Conservation (phyloP, 2,797 vertebrate species). For the Acrossocheilus fasciatus region DNA sequence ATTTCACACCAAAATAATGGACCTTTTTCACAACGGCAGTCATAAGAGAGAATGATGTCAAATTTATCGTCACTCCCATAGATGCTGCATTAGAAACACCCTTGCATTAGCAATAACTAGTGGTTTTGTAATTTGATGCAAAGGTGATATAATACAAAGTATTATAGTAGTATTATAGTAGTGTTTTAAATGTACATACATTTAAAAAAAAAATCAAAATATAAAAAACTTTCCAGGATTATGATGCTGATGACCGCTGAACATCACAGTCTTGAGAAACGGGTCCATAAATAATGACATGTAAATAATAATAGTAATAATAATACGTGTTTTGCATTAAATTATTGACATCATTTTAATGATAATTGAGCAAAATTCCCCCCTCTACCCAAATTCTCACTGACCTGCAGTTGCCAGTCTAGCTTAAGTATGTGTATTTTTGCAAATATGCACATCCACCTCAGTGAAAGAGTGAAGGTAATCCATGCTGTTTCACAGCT, state of each 20-base stretch:
- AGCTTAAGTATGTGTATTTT: neutral
- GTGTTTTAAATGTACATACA: neutral
- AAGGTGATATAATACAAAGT: neutral
- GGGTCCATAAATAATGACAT: neutral
- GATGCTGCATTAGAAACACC: neutral
- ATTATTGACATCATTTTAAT: neutral
- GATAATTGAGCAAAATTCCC: neutral
- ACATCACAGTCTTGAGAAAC: neutral
- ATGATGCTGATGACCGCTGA: neutral
- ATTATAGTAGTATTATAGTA: neutral
- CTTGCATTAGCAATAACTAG: neutral
- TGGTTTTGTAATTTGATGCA: neutral
- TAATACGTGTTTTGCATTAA: neutral
- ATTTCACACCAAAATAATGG: neutral
- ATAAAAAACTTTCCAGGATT: neutral
- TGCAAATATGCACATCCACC: constrained; percentile 30
- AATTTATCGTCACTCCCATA: neutral
- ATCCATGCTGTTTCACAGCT: constrained; percentile 41
- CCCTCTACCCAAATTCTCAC: neutral
- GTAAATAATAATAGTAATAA: neutral
- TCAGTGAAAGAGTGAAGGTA: constrained; percentile 30
- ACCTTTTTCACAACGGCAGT: neutral
- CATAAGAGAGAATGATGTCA: neutral
- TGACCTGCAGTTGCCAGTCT: neutral
- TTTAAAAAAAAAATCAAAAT: too few relatives aligned